Evolutionary conservation across 2,888 invertebrate species (phyloP).

Genomic region (Arenicola marina): DNA sequence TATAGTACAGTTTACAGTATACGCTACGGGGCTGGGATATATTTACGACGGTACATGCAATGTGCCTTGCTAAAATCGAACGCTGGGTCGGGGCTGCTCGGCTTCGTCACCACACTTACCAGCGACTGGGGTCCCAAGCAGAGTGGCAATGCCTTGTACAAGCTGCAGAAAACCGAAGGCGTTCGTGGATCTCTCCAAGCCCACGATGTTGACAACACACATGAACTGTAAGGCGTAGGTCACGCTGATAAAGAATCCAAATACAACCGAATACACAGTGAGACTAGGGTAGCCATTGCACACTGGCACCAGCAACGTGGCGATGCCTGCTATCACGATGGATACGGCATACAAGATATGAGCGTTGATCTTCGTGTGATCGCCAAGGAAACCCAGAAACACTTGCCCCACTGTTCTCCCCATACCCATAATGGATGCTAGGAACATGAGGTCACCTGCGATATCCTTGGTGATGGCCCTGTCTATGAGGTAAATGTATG

Average conservation of each 20-base stretch:
- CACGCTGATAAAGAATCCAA: constrained; percentile 84
- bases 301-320: constrained; percentile 33
- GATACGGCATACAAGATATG: constrained; percentile 79
- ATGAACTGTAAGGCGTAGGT: constrained; percentile 88
- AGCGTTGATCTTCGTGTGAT: constrained; percentile 77
- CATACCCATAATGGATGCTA: constrained; percentile 74
- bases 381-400: constrained; percentile 83
- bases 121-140: constrained; percentile 84
- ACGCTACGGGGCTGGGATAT: too few species aligned
- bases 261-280: constrained; percentile 53
- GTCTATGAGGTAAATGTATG: constrained; percentile 88
- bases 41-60: too few species aligned
- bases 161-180: constrained; percentile 83
- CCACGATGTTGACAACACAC: constrained; percentile 83
- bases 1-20: too few species aligned
- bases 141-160: constrained; percentile 84
- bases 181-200: constrained; percentile 84
- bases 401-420: constrained; percentile 78
- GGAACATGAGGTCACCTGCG: constrained; percentile 62
- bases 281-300: constrained; percentile 27
- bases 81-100: too few species aligned
- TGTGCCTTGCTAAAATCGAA: too few species aligned
- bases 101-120: constrained; percentile 66
- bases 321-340: constrained; percentile 63
- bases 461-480: constrained; percentile 60